Conservation (phyloP, 1,140 invertebrate genomes). For the Eueides isabella region DNA sequence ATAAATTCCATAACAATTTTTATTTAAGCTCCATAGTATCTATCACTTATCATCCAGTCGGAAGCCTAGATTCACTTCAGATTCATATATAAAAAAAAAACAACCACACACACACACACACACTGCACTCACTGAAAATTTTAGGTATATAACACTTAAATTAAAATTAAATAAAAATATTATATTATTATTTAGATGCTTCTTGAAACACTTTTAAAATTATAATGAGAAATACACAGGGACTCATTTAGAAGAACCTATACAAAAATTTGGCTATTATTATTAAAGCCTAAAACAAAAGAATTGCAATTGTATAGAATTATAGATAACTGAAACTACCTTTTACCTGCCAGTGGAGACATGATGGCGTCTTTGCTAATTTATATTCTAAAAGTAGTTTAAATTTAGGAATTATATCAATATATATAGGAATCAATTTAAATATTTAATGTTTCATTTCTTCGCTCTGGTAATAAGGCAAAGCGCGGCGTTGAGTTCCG, state of each 20-base stretch:
- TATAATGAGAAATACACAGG: not conserved
- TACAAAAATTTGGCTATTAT: not conserved
- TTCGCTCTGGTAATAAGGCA: too few relatives aligned
- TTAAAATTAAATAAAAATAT: not conserved
- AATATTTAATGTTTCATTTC: too few relatives aligned
- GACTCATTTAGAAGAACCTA: not conserved
- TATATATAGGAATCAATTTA: not conserved
- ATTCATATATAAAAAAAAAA: not conserved
- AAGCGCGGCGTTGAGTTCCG: too few relatives aligned
- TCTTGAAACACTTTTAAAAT: not conserved
- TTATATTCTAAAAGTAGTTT: not conserved
- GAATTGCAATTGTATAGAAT: constrained; percentile 4
- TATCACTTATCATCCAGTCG: not conserved
- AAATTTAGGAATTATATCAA: not conserved
- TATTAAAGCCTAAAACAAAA: not conserved
- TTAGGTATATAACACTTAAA: not conserved
- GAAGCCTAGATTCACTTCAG: not conserved
- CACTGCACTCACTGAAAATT: not conserved
- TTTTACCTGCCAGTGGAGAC: constrained; percentile 3
- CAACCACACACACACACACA: not conserved
- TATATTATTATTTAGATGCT: not conserved
- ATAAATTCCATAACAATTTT: not conserved
- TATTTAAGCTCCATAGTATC: not conserved
- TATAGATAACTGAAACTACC: not conserved
- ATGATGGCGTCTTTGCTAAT: not conserved